Evolutionary conservation across 2,113 vertebrate species (phyloP), one percentile per base, ranked within the genome.

Genomic region (Phaethon lepturus): DNA sequence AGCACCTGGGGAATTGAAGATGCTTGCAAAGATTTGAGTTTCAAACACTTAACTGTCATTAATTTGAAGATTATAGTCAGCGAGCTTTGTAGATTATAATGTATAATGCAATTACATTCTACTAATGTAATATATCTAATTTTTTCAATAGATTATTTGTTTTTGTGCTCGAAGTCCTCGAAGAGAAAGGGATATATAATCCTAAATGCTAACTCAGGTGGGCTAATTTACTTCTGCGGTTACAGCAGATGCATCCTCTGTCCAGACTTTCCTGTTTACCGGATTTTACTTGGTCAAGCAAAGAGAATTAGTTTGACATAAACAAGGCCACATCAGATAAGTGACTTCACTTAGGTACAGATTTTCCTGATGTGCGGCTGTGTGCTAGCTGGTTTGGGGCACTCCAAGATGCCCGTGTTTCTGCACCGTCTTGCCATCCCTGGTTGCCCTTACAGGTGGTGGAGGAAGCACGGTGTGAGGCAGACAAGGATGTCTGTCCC

Each of bases 41-140:
- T 93, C 68, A 52, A 91, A 93, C 84, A 68, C 90, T 93, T 87
- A 89, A 50, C 90, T 96, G 94, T 77, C 94, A 95, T 95, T 95
- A 94, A 96, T 92, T 84, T 95, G 90, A 42, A 95, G 88, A 93
- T 93, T 89, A 84, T 35, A 90, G 88, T 33, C 73, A 87, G 85
- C 0, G 10, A 93, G 85, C 91, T 84, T 56, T 93, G 88, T 47
- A 87, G 88, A 87, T 77, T 76, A 68, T 73, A 93, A 76, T 55
- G 63, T 55, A 85, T 28, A 81, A 91, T 80, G 55, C 55, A 77
- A 93, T 95, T 90, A 90, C 35, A 49, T 42, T 44, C 85, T 73
- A 11, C 81, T 90, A 87, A 93, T 69, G 59, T 62, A 76, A 96
- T 73, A 35, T 38, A 77, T 64, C 85, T 95, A 47, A 58, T 90